Evolutionary conservation across 2,797 vertebrate genomes (phyloP).

Genomic region (Sternarchorhynchus goeldii): DNA sequence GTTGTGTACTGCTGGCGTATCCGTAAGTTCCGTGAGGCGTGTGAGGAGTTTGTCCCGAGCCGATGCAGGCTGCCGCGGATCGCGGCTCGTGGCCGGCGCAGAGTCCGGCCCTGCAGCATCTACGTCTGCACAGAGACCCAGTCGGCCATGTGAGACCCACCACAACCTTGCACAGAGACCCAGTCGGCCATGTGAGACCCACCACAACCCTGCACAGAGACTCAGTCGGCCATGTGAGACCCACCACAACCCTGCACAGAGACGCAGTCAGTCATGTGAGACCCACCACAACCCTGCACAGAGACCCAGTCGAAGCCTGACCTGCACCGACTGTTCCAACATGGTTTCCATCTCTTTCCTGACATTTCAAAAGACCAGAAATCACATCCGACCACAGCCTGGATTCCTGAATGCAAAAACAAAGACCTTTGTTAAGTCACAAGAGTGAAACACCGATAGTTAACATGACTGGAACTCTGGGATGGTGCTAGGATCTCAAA

Average conservation of each 20-base stretch:
- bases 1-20: slow-evolving; percentile 76
- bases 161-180: background rate
- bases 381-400: too few species aligned
- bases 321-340: background rate
- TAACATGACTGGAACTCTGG: too few species aligned
- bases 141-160: slow-evolving; percentile 58
- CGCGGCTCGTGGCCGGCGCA: slow-evolving; percentile 64
- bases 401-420: background rate
- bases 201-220: background rate
- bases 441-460: too few species aligned
- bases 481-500: too few species aligned
- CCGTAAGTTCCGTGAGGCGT: slow-evolving; percentile 73
- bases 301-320: background rate
- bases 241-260: background rate
- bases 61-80: slow-evolving; percentile 70
- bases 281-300: background rate
- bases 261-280: slow-evolving; percentile 63
- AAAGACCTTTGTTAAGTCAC: background rate
- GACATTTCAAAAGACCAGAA: too few species aligned
- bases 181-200: slow-evolving; percentile 62
- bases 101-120: slow-evolving; percentile 69
- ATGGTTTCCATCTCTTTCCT: too few species aligned
- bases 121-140: slow-evolving; percentile 68
- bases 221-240: slow-evolving; percentile 63
- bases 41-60: slow-evolving; percentile 70